Percentiles rank a stretch among this genome's conserved stretches.
Evolutionary conservation across 2,888 invertebrate genomes (phyloP).

Genomic region (Cremastinae sp.): DNA sequence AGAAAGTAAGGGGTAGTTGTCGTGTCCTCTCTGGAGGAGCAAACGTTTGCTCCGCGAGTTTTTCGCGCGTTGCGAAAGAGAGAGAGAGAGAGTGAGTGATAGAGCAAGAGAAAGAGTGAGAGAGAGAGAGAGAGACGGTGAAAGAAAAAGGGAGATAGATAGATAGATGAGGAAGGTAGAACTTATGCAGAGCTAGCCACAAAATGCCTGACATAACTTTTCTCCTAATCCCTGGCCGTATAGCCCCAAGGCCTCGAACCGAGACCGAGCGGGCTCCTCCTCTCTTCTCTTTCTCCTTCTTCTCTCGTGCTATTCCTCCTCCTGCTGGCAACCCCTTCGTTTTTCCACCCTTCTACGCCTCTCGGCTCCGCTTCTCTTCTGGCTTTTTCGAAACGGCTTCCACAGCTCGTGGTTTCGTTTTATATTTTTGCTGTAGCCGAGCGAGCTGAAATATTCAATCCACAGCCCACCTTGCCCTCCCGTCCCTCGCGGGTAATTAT

Average conservation of each 20-base stretch:
- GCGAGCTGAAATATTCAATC: constrained; percentile 74
- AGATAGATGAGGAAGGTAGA: constrained; percentile 62
- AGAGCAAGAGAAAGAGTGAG: constrained; percentile 32
- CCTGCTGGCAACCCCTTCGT: constrained; percentile 27
- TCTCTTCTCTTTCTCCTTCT: constrained; percentile 39
- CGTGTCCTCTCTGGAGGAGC: constrained; percentile 37
- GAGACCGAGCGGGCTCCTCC: constrained; percentile 62
- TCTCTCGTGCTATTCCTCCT: constrained; percentile 17
- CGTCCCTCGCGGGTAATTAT: constrained; percentile 73
- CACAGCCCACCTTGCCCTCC: constrained; percentile 54
- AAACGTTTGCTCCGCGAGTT: constrained; percentile 29
- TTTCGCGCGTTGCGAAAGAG: constrained; percentile 27
- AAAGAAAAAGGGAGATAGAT: constrained; percentile 46
- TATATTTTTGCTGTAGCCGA: constrained; percentile 65
- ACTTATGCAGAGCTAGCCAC: constrained; percentile 77
- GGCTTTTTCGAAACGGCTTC: constrained; percentile 41
- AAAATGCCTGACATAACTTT: constrained; percentile 76
- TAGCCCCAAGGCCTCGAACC: constrained; percentile 65
- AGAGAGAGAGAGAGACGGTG: constrained; percentile 42
- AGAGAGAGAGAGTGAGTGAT: constrained; percentile 24
- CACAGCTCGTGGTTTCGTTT: constrained; percentile 57
- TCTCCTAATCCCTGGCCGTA: constrained; percentile 72
- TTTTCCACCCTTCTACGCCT: constrained; percentile 50
- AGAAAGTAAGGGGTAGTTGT: constrained; percentile 1
- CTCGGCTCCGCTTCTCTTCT: constrained; percentile 34